phyloP scores from a whole-genome alignment of 1,140 invertebrate species.

The Gyrodactylus salaris region DNA sequence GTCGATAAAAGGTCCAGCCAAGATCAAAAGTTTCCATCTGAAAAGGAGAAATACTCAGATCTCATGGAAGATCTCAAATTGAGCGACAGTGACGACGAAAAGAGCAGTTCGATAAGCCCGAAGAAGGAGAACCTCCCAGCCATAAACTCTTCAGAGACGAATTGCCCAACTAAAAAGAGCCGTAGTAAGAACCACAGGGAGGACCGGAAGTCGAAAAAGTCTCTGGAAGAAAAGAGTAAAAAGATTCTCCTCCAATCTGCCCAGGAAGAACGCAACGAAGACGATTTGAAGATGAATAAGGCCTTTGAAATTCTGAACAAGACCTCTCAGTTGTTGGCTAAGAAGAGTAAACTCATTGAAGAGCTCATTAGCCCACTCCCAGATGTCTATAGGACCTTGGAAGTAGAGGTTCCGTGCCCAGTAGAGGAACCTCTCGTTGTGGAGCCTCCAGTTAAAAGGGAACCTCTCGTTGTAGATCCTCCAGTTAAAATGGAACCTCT shows the following conservation, averaged over 20 bases:
- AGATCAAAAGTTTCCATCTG: too few species aligned
- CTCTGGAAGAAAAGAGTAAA: background rate
- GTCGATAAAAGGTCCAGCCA: too few species aligned
- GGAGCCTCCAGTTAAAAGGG: too few species aligned
- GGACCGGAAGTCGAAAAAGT: background rate
- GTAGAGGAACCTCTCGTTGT: too few species aligned
- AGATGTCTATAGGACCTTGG: background rate
- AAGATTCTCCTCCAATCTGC: background rate
- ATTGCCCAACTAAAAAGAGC: too few species aligned
- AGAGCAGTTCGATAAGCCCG: background rate
- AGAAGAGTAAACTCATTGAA: background rate
- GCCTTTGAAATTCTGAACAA: background rate
- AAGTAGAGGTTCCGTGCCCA: background rate
- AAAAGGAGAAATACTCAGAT: background rate
- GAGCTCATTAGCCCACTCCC: background rate
- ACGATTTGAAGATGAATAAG: too few species aligned
- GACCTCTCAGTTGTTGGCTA: background rate
- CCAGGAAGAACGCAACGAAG: background rate
- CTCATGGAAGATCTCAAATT: background rate
- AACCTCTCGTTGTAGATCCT: too few species aligned
- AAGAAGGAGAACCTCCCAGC: background rate
- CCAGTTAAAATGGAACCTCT: too few species aligned
- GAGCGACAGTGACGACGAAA: background rate
- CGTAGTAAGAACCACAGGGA: background rate
- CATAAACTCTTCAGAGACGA: background rate